Base-by-base conservation (phyloP, 2,888 invertebrate species). In the Listrodromus nycthemerus region DNA sequence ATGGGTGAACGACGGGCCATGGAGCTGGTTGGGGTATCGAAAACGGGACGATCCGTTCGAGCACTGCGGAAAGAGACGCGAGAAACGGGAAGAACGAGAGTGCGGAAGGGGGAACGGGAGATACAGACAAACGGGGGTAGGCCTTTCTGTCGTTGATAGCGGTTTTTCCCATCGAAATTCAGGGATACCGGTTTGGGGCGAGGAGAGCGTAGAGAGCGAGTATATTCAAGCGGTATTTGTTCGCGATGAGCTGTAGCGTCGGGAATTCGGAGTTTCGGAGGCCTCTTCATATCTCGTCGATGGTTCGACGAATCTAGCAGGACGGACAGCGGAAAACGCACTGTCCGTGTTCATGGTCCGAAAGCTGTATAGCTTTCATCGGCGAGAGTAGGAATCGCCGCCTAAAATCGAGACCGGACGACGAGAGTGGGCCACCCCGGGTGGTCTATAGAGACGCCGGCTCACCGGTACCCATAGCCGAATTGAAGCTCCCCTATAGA, bases 321-420 rank as follows among this genome's bases (percentile, higher is more conserved):
- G 37, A n/a, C 41, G 10, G 45, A 7, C 66, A 66, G 13, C 66
- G 21, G 45, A 41, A 66, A 41, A 21, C 21, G 27, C 61, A 7
- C 27, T 61, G 61, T 61, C 61, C 16, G 61, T 61, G 61, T 61
- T 27, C 61, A 30, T 61, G 24, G 61, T 27, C 61, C 61, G 61
- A 61, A 27, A 16, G 41, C 41, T 33, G 19, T 58, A n/a, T 33
- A 33, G 77, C 82, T 78, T 82, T 82, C 52, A 82, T 78, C 63
- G 67, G 19, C 10, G 45, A 30, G 41, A 4, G 50, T 19, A 77
- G 58, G 55, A 82, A 77, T 67, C 52, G 82, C 52, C 73, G 61
- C 78, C 82, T 74, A 69, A 82, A 82, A 82, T 78, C 77, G 78
- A 61, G 73, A 69, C 77, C 63, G 61, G 48, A 50, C 77, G 61